These are phyloP conservation scores for Drosophila athabasca DNA, from an alignment of 1,140 invertebrate species.

Conservation along the genomic window DNA sequence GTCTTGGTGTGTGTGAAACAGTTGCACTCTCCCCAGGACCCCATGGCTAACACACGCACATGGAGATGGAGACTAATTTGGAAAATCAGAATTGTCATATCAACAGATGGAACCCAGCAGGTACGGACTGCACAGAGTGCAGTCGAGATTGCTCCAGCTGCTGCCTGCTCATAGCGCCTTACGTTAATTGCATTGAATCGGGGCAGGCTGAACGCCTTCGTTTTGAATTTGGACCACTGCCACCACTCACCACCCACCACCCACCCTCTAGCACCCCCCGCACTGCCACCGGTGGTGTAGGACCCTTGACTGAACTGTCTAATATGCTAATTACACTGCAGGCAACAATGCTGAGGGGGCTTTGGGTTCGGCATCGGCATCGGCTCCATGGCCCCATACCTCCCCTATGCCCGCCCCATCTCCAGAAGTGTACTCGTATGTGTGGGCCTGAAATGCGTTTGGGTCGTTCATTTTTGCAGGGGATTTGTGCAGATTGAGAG, in stretches of 20 bases:
- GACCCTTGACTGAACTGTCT: conserved; percentile 63
- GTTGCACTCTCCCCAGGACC: conserved; percentile 24
- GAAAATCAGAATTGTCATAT: conserved; percentile 69
- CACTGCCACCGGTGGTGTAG: conserved; percentile 18
- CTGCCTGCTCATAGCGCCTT: conserved; percentile 56
- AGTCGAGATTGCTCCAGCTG: conserved; percentile 16
- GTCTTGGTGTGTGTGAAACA: conserved; percentile 33
- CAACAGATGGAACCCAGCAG: conserved; percentile 55
- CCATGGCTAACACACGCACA: conserved; percentile 13
- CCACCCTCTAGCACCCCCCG: too few relatives aligned
- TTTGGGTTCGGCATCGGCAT: not conserved
- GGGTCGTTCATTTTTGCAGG: conserved; percentile 65
- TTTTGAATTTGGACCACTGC: not conserved
- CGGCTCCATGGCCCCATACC: not conserved
- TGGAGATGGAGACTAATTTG: conserved; percentile 30
- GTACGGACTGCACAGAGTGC: conserved; percentile 15
- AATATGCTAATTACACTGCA: conserved; percentile 82
- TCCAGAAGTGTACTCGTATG: conserved; percentile 1
- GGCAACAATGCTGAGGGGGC: conserved; percentile 46
- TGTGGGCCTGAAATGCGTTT: conserved; percentile 71
- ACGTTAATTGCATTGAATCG: conserved; percentile 77
- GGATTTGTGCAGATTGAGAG: conserved; percentile 64
- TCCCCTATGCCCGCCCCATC: not conserved
- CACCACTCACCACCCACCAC: not conserved
- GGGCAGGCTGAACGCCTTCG: conserved; percentile 49